phyloP scores from a whole-genome alignment of 2,888 invertebrate species.

The Nyleta sp. region DNA sequence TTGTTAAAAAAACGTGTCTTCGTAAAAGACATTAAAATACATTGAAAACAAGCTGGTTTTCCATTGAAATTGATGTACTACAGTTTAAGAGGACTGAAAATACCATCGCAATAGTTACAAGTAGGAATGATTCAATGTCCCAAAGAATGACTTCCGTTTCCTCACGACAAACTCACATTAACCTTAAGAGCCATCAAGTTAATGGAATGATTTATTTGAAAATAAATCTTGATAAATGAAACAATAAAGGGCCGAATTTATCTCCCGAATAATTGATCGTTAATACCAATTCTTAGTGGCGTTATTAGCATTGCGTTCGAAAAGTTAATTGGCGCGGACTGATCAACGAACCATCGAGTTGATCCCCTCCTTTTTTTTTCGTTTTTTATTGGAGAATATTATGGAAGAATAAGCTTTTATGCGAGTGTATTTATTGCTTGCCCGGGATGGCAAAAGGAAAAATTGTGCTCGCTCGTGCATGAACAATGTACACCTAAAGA shows the following conservation, averaged over 20 bases:
- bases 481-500: constrained; percentile 27
- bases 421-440: too few relatives aligned
- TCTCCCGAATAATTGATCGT: constrained; percentile 26
- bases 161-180: constrained; percentile 47
- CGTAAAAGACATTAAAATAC: too few relatives aligned
- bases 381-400: too few relatives aligned
- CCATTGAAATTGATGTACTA: neutral
- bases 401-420: too few relatives aligned
- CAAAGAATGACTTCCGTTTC: constrained; percentile 52
- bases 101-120: constrained; percentile 13
- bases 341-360: too few relatives aligned
- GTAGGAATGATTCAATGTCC: constrained; percentile 29
- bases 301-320: too few relatives aligned
- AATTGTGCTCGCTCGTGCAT: too few relatives aligned
- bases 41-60: too few relatives aligned
- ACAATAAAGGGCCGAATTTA: constrained; percentile 32
- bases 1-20: too few relatives aligned
- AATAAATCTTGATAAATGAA: constrained; percentile 54
- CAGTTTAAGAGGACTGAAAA: neutral
- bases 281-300: constrained; percentile 21
- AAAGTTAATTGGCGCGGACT: too few relatives aligned
- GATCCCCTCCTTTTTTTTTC: too few relatives aligned
- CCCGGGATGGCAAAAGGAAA: constrained; percentile 13
- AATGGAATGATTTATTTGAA: constrained; percentile 49
- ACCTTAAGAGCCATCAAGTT: constrained; percentile 49